Evolutionary conservation across 2,888 invertebrate species (phyloP).

Genomic region (Neoascia interrupta): DNA sequence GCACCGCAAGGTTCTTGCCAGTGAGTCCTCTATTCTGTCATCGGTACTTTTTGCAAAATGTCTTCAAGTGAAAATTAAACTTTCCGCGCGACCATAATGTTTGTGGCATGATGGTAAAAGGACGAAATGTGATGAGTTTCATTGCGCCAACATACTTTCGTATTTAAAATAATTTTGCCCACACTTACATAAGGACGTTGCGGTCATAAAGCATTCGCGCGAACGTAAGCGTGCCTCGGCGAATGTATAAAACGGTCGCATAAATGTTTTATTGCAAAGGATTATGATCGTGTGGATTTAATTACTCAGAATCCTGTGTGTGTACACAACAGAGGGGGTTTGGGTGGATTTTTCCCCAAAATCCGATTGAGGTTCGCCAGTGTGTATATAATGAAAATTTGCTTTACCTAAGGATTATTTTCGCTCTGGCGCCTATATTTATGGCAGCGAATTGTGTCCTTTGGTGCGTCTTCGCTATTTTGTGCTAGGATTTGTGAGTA

Average conservation of each 20-base stretch:
- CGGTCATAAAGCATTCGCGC: slow-evolving; percentile 13
- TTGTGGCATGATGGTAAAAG: no score
- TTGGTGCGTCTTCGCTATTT: no score
- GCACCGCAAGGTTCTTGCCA: no score
- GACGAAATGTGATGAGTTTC: background rate
- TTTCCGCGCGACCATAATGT: background rate
- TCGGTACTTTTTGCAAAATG: background rate
- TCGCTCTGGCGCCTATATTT: no score
- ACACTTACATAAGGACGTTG: background rate
- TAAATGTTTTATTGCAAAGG: slow-evolving; percentile 49
- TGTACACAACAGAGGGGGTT: background rate
- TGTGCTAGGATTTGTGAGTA: no score
- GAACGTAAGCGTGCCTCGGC: slow-evolving; percentile 4
- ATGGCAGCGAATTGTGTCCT: no score
- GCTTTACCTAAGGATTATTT: slow-evolving; percentile 38
- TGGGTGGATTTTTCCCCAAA: background rate
- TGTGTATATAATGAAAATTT: slow-evolving; percentile 9
- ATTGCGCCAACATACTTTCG: background rate
- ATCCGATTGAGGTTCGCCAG: slow-evolving; percentile 8
- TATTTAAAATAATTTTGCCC: background rate
- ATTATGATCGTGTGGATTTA: slow-evolving; percentile 46
- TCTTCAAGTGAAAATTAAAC: background rate
- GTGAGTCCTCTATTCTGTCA: background rate
- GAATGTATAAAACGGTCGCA: slow-evolving; percentile 14
- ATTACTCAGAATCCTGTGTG: slow-evolving; percentile 22